Evolutionary conservation across 2,113 vertebrate species (phyloP).

Genomic region (Paradisaea rubra): DNA sequence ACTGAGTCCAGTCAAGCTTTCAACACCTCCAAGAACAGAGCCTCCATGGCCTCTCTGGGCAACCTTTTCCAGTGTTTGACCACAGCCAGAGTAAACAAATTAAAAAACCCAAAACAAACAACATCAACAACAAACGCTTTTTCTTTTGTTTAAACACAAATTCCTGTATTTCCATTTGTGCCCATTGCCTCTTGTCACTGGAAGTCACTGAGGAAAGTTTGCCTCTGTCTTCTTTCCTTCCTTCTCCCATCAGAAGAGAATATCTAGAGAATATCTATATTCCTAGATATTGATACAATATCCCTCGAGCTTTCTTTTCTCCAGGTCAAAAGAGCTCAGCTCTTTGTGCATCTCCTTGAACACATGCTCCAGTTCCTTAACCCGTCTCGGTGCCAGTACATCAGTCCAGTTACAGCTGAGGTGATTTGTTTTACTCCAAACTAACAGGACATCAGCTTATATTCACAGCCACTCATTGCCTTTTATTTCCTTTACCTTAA

Average conservation of each 20-base stretch:
- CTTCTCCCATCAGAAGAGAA: background rate
- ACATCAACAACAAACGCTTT: background rate
- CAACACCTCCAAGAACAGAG: background rate
- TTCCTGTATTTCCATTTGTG: background rate
- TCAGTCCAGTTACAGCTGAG: background rate
- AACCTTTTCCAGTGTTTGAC: background rate
- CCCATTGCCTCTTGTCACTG: background rate
- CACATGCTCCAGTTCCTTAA: background rate
- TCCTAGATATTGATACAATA: background rate
- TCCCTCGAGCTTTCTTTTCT: background rate
- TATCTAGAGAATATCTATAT: background rate
- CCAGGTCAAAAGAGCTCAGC: background rate
- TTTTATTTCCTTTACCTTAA: slow-evolving; percentile 77
- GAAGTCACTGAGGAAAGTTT: background rate
- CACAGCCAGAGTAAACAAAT: background rate
- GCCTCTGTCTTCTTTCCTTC: background rate
- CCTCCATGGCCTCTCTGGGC: background rate
- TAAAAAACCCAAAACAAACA: background rate
- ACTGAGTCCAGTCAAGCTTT: background rate
- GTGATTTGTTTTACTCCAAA: background rate
- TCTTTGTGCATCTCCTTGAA: background rate
- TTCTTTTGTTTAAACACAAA: background rate
- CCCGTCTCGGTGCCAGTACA: background rate
- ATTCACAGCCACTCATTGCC: background rate
- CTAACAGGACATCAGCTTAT: background rate